These are phyloP conservation scores for Oplegnathus fasciatus DNA, from an alignment of 2,113 vertebrate species.

Conservation along the genomic window DNA sequence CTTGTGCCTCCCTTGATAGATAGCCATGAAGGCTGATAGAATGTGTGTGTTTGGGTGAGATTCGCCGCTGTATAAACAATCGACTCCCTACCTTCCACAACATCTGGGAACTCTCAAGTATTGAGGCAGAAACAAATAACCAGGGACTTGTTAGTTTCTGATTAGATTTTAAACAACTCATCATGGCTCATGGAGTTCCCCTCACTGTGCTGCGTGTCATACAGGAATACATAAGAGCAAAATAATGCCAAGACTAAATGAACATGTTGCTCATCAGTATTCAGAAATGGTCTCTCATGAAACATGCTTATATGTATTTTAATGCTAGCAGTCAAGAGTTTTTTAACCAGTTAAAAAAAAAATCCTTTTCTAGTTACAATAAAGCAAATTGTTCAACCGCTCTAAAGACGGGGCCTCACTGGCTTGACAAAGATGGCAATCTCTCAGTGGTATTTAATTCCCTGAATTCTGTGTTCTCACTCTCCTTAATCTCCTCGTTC, in stretches of 20 bases:
- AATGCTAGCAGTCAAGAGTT: background rate
- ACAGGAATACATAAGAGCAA: constrained; percentile 63
- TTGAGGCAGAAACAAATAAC: constrained; percentile 87
- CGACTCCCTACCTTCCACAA: constrained; percentile 87
- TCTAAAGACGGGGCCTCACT: constrained; percentile 31
- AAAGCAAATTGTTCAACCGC: constrained; percentile 47
- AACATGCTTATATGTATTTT: background rate
- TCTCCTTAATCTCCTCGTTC: constrained; percentile 93
- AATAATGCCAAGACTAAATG: constrained; percentile 49
- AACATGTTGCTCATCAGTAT: constrained; percentile 46
- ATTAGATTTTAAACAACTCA: constrained; percentile 88
- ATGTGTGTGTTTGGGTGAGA: constrained; percentile 87
- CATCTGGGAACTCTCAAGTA: constrained; percentile 88
- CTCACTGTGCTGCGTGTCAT: constrained; percentile 57
- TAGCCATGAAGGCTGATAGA: constrained; percentile 84
- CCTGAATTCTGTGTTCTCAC: constrained; percentile 89
- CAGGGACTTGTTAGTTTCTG: constrained; percentile 87
- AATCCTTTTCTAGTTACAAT: constrained; percentile 49
- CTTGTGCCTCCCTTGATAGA: constrained; percentile 87
- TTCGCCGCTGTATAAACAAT: constrained; percentile 89
- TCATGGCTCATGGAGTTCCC: constrained; percentile 80
- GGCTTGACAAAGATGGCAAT: constrained; percentile 84
- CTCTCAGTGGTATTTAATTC: constrained; percentile 91
- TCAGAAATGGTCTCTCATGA: constrained; percentile 12
- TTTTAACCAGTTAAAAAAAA: constrained; percentile 32